These are phyloP conservation scores for Pterocles gutturalis DNA, from an alignment of 2,113 vertebrate species.

Conservation along the genomic window DNA sequence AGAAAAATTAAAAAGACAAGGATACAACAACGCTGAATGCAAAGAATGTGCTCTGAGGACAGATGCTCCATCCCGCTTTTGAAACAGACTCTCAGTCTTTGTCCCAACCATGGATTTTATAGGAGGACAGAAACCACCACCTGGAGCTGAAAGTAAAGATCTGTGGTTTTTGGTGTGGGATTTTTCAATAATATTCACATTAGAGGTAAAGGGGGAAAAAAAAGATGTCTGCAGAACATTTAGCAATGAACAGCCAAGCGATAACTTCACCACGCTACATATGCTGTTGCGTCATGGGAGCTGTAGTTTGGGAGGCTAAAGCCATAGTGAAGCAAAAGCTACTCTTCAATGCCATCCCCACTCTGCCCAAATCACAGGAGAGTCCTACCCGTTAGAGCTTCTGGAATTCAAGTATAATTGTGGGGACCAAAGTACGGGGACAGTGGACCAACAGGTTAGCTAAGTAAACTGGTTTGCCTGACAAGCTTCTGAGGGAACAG, in stretches of 20 bases:
- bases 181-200: background rate
- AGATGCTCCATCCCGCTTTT: background rate
- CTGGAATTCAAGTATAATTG: accelerated
- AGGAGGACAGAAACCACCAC: background rate
- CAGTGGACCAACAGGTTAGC: background rate
- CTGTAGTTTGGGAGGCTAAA: background rate
- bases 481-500: background rate
- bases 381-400: background rate
- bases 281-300: background rate
- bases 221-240: background rate
- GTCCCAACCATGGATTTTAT: background rate
- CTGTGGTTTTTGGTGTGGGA: background rate
- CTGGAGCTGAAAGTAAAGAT: background rate
- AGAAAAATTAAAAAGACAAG: background rate
- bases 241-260: background rate
- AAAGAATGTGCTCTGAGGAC: background rate
- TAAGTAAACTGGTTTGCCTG: background rate
- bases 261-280: background rate
- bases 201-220: background rate
- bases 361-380: accelerated
- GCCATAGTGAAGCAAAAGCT: background rate
- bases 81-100: background rate
- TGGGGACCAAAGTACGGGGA: background rate
- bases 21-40: background rate
- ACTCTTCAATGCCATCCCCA: background rate